Evolutionary conservation across 2,888 invertebrate genomes (phyloP), one percentile per base, ranked within the genome.

Genomic region (Electrophaes corylata): DNA sequence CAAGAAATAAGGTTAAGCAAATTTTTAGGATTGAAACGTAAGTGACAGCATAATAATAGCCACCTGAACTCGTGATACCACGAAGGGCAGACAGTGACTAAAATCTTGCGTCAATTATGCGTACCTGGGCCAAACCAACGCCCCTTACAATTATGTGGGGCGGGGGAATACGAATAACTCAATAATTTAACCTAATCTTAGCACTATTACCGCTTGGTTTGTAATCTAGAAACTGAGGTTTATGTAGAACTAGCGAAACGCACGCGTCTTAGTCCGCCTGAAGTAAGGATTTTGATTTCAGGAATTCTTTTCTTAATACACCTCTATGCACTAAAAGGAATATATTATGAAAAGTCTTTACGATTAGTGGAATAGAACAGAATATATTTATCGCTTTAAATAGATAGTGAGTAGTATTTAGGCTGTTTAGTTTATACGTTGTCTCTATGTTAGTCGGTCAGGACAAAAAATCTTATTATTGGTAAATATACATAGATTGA

Each of bases 11-110:
- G 1, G 37, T 37, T 6, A 16, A 48, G 16, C n/a, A 33, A 43
- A 41, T 41, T 41, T 54, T 59, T 16, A 43, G 50, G 23, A 47
- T 37, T 50, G 19, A 49, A 26, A 40, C 39, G 41, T 59, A 66
- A 67, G 60, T 60, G 59, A 54, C 60, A 57, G 54, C 57, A 65
- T 61, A 64, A 64, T 61, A 50, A 64, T 33, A 40, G 47, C 33
- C 47, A 40, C 33, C 62, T 67, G 69, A 65, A 54, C 72, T 79
- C 78, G 79, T 81, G 81, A 75, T 66, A 77, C 75, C 70, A 64
- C 71, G 76, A 84, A 85, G 84, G 84, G 73, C 82, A 69, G 72
- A 69, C 67, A 69, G 65, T 67, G 67, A 67, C 73, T 69, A 72
- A 76, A 76, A 77, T 51, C 75, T 76, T 76, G 77, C 72, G 71